Base-by-base conservation (phyloP, 2,113 vertebrate genomes). In the Pollimyrus isidori region DNA sequence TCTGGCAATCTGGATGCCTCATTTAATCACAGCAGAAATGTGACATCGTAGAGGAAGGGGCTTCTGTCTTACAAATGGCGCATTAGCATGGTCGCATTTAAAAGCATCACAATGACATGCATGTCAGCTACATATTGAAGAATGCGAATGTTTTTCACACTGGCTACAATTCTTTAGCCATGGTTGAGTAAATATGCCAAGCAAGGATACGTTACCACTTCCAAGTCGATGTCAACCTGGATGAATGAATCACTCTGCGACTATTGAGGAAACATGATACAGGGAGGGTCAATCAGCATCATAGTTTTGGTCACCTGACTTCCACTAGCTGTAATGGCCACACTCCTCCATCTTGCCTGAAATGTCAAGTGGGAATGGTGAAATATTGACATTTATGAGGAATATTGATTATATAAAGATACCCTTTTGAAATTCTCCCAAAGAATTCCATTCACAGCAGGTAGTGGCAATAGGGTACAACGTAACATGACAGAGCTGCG, bases 401-500 rank as follows among this genome's bases (percentile, higher is more conserved):
- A 84, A 45, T 84, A 48, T 6, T 26, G 42, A 35, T 35, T 13
- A 9, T 85, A 10, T 46, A 85, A 10, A 13, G 84, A 87, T 87
- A 52, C 87, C 88, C 50, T 87, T 46, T 39, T 30, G 62, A 65
- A 65, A 30, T 65, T 30, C 62, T 56, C 56, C 89, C 89, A 52
- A 15, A 13, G 65, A 87, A 90, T 2, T 23, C 23, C 19, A 42
- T 17, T 56, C 11, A 73, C 91, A 89, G 53, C 15, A 7, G 19
- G n/a, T 73, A 10, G 52, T 6, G 9, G 2, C 13, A 86, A 87
- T 46, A 17, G 88, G 80, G 30, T 58, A 17, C 86, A 88, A 89
- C 30, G 88, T 65, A 76, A 73, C 65, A 15, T 30, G 58, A 62
- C 45, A 62, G 69, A 84, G 35, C 86, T 88, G 35, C 82, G 89